These are phyloP conservation scores for Oryzias curvinotus DNA, from an alignment of 2,113 vertebrate genomes.

Conservation along the genomic window DNA sequence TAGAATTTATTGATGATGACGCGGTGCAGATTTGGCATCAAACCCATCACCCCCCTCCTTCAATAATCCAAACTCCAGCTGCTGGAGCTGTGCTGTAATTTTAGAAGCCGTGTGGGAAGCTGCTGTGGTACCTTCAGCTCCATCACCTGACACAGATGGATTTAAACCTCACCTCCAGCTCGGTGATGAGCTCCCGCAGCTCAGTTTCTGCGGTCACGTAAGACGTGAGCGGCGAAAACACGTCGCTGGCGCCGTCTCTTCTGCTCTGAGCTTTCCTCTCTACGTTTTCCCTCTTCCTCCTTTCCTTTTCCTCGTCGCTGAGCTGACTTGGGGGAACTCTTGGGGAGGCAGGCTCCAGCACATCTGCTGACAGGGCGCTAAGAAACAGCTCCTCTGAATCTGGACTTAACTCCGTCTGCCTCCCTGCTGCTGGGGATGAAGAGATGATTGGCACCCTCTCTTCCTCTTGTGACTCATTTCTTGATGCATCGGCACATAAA, in stretches of 20 bases:
- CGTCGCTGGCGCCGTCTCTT: slow-evolving; percentile 24
- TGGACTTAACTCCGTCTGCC: slow-evolving; percentile 26
- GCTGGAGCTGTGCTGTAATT: slow-evolving; percentile 34
- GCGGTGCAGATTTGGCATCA: slow-evolving; percentile 21
- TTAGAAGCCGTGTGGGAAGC: slow-evolving; percentile 37
- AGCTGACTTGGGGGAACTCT: slow-evolving; percentile 69
- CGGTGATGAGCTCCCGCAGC: slow-evolving; percentile 84
- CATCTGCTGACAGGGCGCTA: slow-evolving; percentile 77
- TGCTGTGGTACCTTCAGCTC: slow-evolving; percentile 8
- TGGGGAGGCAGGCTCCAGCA: slow-evolving; percentile 67
- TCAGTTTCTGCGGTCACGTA: slow-evolving; percentile 91
- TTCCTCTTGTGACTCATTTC: slow-evolving; percentile 16
- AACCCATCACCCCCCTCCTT: background rate
- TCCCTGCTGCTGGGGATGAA: slow-evolving; percentile 9
- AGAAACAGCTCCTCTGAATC: slow-evolving; percentile 71
- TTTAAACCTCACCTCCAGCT: slow-evolving; percentile 84
- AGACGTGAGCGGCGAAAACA: slow-evolving; percentile 89
- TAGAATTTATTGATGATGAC: slow-evolving; percentile 47
- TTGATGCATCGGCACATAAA: background rate
- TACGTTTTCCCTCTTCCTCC: slow-evolving; percentile 82
- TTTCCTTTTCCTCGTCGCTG: slow-evolving; percentile 76
- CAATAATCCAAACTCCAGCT: slow-evolving; percentile 43
- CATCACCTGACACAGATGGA: background rate
- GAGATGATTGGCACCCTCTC: background rate
- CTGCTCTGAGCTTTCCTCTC: slow-evolving; percentile 74